Percentiles rank a stretch among this genome's conserved stretches.
These are phyloP conservation scores for Ennomos quercinarius DNA, from an alignment of 2,888 invertebrate genomes.

Conservation along the genomic window DNA sequence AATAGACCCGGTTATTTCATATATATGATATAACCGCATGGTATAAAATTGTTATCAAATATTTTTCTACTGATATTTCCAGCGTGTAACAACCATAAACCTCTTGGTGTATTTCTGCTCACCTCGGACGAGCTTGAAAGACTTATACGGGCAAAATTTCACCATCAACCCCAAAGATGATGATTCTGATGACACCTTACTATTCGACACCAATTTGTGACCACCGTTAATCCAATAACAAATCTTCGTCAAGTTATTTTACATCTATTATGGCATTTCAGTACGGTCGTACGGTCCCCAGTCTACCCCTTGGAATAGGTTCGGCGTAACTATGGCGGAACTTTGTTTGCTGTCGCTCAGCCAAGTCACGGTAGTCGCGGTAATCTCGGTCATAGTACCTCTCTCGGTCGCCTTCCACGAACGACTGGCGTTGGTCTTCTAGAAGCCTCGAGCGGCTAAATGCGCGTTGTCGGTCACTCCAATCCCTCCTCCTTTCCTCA, in stretches of 20 bases:
- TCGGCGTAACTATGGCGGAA: constrained; percentile 89
- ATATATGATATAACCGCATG: no score
- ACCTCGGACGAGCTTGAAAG: no score
- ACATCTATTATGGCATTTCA: constrained; percentile 80
- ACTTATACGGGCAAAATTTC: no score
- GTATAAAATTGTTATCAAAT: no score
- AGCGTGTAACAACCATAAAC: no score
- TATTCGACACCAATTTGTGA: constrained; percentile 20
- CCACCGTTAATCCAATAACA: constrained; percentile 28
- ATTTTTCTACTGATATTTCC: no score
- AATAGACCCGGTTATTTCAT: no score
- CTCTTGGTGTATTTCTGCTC: no score
- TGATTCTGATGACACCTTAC: not conserved
- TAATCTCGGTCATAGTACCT: constrained; percentile 77
- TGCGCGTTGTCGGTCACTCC: constrained; percentile 76
- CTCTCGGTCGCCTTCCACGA: constrained; percentile 73
- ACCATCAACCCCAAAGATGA: not conserved
- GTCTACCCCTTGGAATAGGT: constrained; percentile 83
- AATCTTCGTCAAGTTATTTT: constrained; percentile 45
- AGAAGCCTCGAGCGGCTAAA: constrained; percentile 79
- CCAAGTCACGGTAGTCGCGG: constrained; percentile 73
- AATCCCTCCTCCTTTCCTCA: constrained; percentile 73
- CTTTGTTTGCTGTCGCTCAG: constrained; percentile 75
- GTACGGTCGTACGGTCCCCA: constrained; percentile 81
- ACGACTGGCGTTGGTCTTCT: constrained; percentile 78